A percentile compares a stretch with the other conserved stretches of the same genome.
These are phyloP conservation scores for Chalcosyrphus nemorum DNA, from an alignment of 2,888 invertebrate genomes.

Conservation along the genomic window DNA sequence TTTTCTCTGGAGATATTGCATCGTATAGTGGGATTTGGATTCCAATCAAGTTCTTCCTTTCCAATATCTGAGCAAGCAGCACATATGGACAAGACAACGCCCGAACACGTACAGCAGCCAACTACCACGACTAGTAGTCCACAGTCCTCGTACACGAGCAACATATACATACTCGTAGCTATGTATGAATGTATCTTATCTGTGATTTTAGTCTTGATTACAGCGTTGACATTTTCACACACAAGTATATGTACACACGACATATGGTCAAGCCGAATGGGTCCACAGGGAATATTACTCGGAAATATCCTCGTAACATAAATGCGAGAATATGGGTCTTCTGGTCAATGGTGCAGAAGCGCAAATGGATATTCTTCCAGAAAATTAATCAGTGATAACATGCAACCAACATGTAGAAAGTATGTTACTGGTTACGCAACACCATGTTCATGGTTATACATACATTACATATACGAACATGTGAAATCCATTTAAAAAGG, in stretches of 20 bases:
- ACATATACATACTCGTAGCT: too few relatives aligned
- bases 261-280: neutral
- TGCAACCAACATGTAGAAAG: neutral
- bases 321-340: constrained; percentile 38
- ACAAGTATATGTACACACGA: neutral
- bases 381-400: constrained; percentile 17
- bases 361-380: constrained; percentile 32
- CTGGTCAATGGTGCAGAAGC: constrained; percentile 38
- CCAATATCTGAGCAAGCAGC: neutral
- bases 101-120: neutral
- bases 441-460: neutral
- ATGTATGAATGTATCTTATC: constrained; percentile 31
- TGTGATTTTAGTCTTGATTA: constrained; percentile 58
- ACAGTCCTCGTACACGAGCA: constrained; percentile 8
- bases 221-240: constrained; percentile 26
- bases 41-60: constrained; percentile 2
- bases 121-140: neutral
- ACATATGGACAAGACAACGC: constrained; percentile 6
- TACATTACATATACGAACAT: neutral
- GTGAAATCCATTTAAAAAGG: neutral
- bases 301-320: constrained; percentile 10
- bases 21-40: neutral
- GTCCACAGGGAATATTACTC: constrained; percentile 19
- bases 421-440: neutral
- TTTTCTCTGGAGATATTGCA: constrained; percentile 9